Evolutionary conservation across 2,797 vertebrate genomes (phyloP).

Genomic region (Aselliscus stoliczkanus): DNA sequence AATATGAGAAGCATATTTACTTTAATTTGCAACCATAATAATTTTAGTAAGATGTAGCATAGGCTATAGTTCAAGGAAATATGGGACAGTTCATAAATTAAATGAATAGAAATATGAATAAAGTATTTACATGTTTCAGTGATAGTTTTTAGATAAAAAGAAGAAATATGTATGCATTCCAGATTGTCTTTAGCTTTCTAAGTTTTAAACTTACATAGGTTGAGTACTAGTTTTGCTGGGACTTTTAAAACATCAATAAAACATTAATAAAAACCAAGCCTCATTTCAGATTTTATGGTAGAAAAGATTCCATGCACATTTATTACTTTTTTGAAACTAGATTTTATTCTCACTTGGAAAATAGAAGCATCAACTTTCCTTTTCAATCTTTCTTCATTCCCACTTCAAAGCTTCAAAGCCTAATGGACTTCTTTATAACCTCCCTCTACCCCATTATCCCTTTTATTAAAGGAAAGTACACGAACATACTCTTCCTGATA

Average conservation of each 20-base stretch:
- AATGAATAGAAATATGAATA: not conserved
- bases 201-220: not conserved
- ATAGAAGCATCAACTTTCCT: not conserved
- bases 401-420: constrained; percentile 4
- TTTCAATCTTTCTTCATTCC: not conserved
- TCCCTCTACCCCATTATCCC: not conserved
- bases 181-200: not conserved
- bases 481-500: not conserved
- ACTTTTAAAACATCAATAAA: constrained; percentile 36
- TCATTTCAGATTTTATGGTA: not conserved
- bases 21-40: not conserved
- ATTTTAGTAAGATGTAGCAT: not conserved
- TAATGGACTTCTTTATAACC: not conserved
- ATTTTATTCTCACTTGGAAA: constrained; percentile 31
- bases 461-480: not conserved
- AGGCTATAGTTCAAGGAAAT: not conserved
- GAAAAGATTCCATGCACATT: not conserved
- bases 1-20: not conserved
- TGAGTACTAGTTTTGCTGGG: not conserved
- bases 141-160: not conserved
- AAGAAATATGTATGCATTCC: not conserved
- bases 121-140: not conserved
- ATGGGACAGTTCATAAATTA: not conserved
- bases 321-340: constrained; percentile 23
- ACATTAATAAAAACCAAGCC: constrained; percentile 39